These are phyloP conservation scores for Darevskia nairensis DNA, from an alignment of 2,797 vertebrate genomes.

Conservation along the genomic window DNA sequence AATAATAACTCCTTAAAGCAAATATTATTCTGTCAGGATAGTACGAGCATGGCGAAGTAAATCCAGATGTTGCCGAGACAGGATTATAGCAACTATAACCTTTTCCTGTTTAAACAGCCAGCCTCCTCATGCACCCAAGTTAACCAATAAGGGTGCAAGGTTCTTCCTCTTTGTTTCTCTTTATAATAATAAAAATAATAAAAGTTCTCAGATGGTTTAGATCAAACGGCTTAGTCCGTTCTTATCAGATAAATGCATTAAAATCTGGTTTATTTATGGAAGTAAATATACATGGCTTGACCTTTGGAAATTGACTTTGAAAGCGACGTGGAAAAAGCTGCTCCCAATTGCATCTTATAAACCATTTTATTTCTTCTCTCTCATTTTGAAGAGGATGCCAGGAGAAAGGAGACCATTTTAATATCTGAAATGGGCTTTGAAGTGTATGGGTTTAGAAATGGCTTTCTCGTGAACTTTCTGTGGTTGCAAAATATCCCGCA, in stretches of 20 bases:
- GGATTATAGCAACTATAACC: conserved; percentile 50
- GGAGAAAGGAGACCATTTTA: conserved; percentile 35
- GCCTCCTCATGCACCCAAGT: conserved; percentile 46
- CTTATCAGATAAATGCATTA: conserved; percentile 61
- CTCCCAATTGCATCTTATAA: conserved; percentile 54
- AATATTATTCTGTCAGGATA: conserved; percentile 65
- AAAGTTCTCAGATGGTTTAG: conserved; percentile 64
- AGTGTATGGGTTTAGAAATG: conserved; percentile 48
- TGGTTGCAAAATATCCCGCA: conserved; percentile 5
- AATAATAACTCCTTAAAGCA: conserved; percentile 60
- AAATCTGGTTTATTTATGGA: conserved; percentile 64
- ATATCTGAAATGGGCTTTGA: conserved; percentile 66
- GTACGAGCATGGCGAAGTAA: conserved; percentile 63
- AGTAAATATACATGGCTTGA: conserved; percentile 69
- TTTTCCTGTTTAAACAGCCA: conserved; percentile 45
- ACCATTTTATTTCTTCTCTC: conserved; percentile 29
- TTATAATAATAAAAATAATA: neutral
- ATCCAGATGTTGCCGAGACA: conserved; percentile 69
- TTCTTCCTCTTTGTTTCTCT: conserved; percentile 24
- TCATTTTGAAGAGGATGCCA: conserved; percentile 65
- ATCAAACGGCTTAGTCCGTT: conserved; percentile 59
- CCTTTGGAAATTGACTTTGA: conserved; percentile 66
- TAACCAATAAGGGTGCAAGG: conserved; percentile 48
- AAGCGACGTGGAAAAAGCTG: conserved; percentile 62
- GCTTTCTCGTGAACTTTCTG: conserved; percentile 29